phyloP scores from a whole-genome alignment of 2,888 invertebrate genomes.

The Lepetodrilus schrolli region DNA sequence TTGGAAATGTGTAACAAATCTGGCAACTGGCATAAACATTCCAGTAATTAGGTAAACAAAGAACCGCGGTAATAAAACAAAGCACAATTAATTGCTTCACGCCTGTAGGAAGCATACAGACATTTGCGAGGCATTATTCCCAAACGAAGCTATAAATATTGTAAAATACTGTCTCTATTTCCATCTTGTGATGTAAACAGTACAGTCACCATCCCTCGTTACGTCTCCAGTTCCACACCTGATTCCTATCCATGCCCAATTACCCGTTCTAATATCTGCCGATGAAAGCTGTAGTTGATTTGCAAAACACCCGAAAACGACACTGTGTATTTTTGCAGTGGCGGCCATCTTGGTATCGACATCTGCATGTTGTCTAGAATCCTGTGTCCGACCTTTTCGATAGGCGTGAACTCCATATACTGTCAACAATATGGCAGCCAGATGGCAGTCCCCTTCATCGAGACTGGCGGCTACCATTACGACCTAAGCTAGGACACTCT shows the following conservation, averaged over 20 bases:
- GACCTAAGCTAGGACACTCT: not conserved
- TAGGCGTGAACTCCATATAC: constrained; percentile 1
- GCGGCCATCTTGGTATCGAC: not conserved
- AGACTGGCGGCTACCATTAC: not conserved
- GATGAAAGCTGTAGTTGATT: not conserved
- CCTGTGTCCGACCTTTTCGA: constrained; percentile 1
- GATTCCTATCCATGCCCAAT: constrained; percentile 3
- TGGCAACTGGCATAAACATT: too few relatives aligned
- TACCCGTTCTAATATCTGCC: constrained; percentile 5
- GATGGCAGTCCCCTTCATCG: not conserved
- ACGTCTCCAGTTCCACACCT: not conserved
- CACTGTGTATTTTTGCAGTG: constrained; percentile 22
- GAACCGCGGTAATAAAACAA: too few relatives aligned
- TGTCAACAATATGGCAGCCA: constrained; percentile 19
- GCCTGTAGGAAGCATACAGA: too few relatives aligned
- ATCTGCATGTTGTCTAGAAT: constrained; percentile 8
- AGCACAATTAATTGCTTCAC: too few relatives aligned
- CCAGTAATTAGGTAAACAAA: too few relatives aligned
- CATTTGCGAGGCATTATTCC: not conserved
- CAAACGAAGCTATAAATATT: not conserved
- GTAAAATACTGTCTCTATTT: constrained; percentile 23
- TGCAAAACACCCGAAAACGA: constrained; percentile 7
- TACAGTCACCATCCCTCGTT: not conserved
- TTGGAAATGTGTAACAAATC: too few relatives aligned
- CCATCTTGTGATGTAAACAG: constrained; percentile 1